Evolutionary conservation across 1,140 invertebrate species (phyloP).

Genomic region (Drosophila repleta): DNA sequence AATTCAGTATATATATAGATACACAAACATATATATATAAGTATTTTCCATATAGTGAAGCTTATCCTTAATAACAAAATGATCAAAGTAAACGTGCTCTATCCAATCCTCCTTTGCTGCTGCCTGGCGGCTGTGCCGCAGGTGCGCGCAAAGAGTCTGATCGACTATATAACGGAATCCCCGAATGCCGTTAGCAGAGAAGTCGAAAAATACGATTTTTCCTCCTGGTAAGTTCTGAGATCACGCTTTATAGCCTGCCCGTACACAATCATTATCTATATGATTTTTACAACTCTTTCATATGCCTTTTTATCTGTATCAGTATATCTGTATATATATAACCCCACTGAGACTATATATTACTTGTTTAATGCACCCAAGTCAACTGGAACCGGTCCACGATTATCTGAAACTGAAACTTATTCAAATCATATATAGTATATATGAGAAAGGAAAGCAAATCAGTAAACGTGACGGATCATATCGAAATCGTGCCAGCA

Average conservation of each 20-base stretch:
- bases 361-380: slow-evolving; percentile 1
- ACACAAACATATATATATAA: no score
- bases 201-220: slow-evolving; percentile 40
- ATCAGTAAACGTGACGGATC: neutral
- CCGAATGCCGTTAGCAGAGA: slow-evolving; percentile 40
- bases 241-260: neutral
- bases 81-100: no score
- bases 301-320: neutral
- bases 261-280: neutral
- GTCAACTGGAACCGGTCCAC: slow-evolving; percentile 39
- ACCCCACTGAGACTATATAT: no score
- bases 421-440: slow-evolving; percentile 10
- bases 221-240: slow-evolving; percentile 60
- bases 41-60: no score
- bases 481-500: neutral
- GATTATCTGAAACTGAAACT: neutral
- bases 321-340: neutral
- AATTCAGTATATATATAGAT: no score
- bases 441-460: neutral
- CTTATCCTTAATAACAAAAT: no score
- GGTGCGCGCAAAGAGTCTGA: slow-evolving; percentile 34
- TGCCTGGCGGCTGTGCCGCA: slow-evolving; percentile 28
- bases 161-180: slow-evolving; percentile 34
- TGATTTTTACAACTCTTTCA: neutral
- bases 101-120: slow-evolving; percentile 16